These are phyloP conservation scores for Calliscelio sp. DNA, from an alignment of 2,888 invertebrate species.

Conservation along the genomic window DNA sequence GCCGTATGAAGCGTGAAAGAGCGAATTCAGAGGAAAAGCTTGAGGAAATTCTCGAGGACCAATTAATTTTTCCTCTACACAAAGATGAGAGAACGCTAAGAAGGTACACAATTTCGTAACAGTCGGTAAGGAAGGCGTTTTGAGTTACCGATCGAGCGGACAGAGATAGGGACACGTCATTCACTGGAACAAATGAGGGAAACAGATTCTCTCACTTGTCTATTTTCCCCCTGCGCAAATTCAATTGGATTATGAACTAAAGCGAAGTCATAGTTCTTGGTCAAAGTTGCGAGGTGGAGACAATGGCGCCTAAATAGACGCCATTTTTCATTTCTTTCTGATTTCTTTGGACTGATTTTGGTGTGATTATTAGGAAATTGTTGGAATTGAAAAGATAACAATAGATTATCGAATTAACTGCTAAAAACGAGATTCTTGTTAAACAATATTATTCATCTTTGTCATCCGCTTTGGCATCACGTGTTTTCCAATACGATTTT, in stretches of 20 bases:
- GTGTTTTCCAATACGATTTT: conserved; percentile 38
- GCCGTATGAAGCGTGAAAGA: conserved; percentile 68
- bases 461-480: conserved; percentile 6
- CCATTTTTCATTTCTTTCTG: no score
- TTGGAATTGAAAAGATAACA: no score
- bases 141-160: background rate
- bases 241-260: conserved; percentile 27
- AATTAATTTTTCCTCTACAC: conserved; percentile 28
- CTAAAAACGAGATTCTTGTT: no score
- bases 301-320: no score
- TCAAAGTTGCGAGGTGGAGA: no score
- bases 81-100: conserved; percentile 12
- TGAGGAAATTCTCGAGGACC: conserved; percentile 21
- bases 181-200: conserved; percentile 10
- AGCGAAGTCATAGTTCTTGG: conserved; percentile 10
- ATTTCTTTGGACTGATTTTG: no score
- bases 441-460: conserved; percentile 9
- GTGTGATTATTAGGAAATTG: no score
- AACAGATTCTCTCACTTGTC: conserved; percentile 25
- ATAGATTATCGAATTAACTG: no score
- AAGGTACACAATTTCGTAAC: no score
- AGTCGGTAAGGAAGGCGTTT: no score
- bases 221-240: conserved; percentile 24
- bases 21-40: conserved; percentile 58
- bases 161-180: background rate